These are phyloP conservation scores for Nettapus auritus DNA, from an alignment of 2,113 vertebrate genomes.

Conservation along the genomic window DNA sequence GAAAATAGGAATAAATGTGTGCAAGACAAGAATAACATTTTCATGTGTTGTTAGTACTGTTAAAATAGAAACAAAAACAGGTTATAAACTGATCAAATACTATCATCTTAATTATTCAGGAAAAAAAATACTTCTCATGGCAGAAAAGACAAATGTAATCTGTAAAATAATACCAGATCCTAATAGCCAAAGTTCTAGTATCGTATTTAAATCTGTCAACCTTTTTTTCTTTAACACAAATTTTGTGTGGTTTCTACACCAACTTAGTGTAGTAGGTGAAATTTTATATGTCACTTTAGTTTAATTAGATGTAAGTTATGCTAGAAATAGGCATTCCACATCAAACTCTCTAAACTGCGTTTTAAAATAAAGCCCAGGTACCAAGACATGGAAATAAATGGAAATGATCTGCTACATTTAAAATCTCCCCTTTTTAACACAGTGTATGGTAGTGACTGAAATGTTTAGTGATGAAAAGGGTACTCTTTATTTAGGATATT, in stretches of 20 bases:
- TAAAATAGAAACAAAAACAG: not conserved
- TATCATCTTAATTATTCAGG: not conserved
- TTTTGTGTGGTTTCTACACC: not conserved
- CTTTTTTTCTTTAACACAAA: not conserved
- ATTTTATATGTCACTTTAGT: not conserved
- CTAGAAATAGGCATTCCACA: not conserved
- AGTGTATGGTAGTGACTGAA: not conserved
- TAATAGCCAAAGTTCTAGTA: not conserved
- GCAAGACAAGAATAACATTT: not conserved
- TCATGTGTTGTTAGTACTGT: not conserved
- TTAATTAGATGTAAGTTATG: not conserved
- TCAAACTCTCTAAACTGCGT: not conserved
- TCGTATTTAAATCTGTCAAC: not conserved
- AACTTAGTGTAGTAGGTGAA: not conserved
- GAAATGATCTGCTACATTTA: not conserved
- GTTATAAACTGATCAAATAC: not conserved
- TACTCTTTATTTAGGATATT: not conserved
- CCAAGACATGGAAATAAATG: not conserved
- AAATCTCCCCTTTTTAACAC: not conserved
- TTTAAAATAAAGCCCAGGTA: not conserved
- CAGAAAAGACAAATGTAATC: not conserved
- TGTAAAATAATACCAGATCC: not conserved
- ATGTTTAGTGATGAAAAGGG: not conserved
- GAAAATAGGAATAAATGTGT: not conserved
- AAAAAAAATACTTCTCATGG: not conserved